A percentile compares a stretch with the other conserved stretches of the same genome.
phyloP scores from a whole-genome alignment of 2,888 invertebrate species.

The Xestia c-nigrum region DNA sequence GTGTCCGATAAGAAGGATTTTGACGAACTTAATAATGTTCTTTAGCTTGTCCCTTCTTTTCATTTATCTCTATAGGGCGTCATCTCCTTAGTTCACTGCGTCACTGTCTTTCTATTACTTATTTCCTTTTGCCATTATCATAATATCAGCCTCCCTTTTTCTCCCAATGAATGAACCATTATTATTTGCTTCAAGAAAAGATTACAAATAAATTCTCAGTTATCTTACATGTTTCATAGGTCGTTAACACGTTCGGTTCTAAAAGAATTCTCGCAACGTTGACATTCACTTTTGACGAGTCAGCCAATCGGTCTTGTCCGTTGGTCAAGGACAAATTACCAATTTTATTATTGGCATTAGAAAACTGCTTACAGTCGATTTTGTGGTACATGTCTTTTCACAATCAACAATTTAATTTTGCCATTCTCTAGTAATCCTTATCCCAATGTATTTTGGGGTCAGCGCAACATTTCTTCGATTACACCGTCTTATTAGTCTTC shows the following conservation, averaged over 20 bases:
- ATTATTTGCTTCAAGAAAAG: not conserved
- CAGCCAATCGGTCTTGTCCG: not conserved
- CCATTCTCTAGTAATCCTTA: not conserved
- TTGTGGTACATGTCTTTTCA: not conserved
- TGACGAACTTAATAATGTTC: conserved; percentile 7
- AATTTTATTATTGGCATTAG: conserved; percentile 20
- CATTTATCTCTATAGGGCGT: not conserved
- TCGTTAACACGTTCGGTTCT: not conserved
- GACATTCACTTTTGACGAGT: conserved; percentile 14
- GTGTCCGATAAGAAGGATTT: not conserved
- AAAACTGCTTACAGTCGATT: conserved; percentile 12
- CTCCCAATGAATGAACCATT: not conserved
- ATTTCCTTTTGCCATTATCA: not conserved
- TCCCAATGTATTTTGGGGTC: not conserved
- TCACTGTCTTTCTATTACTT: not conserved
- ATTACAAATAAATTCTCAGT: not conserved
- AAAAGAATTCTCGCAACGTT: conserved; percentile 2
- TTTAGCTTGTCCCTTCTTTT: not conserved
- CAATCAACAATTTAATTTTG: not conserved
- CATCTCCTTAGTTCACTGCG: not conserved
- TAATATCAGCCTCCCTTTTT: not conserved
- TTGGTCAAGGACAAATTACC: conserved; percentile 18
- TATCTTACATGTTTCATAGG: not conserved
- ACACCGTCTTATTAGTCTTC: not conserved
- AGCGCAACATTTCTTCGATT: not conserved